A percentile compares a stretch with the other conserved stretches of the same genome.
Conservation (phyloP, 1,140 invertebrate species). For the Amphibalanus amphitrite region DNA sequence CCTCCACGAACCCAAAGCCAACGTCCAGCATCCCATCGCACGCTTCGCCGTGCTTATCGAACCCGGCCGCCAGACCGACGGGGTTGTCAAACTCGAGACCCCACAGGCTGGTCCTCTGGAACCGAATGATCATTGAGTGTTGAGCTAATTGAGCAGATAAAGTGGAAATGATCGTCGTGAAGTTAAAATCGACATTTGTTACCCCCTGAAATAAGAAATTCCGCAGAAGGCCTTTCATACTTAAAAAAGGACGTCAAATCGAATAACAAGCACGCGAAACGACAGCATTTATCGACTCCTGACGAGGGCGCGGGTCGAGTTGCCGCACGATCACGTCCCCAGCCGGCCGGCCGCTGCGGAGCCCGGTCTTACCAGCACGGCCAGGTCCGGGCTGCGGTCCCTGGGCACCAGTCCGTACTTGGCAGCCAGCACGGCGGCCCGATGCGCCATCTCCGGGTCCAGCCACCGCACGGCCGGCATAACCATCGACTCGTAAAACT, state of each 20-base stretch:
- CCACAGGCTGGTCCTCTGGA: conserved; percentile 48
- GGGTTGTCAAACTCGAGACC: conserved; percentile 62
- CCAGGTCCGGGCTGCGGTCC: conserved; percentile 21
- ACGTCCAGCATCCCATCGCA: conserved; percentile 58
- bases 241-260: conserved; percentile 13
- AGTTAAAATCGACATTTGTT: background rate
- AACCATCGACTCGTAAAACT: conserved; percentile 50
- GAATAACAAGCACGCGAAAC: conserved; percentile 17
- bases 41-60: conserved; percentile 92
- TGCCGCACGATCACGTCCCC: no score
- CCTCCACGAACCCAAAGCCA: conserved; percentile 91
- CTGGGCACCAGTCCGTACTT: conserved; percentile 46
- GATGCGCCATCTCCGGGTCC: conserved; percentile 62
- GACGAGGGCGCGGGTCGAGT: conserved; percentile 12
- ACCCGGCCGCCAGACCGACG: conserved; percentile 89
- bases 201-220: background rate
- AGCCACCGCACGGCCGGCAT: conserved; percentile 48
- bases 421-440: conserved; percentile 45
- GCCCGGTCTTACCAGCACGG: conserved; percentile 35
- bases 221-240: background rate
- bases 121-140: no score
- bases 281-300: conserved; percentile 17
- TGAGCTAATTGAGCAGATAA: conserved; percentile 6
- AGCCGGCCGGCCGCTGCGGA: background rate
- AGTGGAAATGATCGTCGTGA: background rate